Base-by-base conservation (phyloP, 2,113 vertebrate genomes). In the Charadrius vociferus region DNA sequence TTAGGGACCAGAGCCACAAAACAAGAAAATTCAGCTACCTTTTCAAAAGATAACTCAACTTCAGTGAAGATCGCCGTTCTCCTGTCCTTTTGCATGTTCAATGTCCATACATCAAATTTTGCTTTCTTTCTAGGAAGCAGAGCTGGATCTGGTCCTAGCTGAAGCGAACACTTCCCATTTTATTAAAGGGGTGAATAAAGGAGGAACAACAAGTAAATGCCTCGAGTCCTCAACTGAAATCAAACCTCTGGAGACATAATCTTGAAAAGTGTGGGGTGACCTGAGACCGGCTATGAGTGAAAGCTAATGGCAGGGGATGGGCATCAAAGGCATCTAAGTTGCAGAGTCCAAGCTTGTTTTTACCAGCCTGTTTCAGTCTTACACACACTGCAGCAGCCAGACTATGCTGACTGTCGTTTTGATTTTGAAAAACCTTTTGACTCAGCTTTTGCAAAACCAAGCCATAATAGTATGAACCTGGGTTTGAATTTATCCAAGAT, bases 391-490 rank as follows among this genome's bases (percentile, higher is more conserved):
- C 45, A 78, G 50, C 80, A 78, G 50, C 17, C 67, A 67, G 37
- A 24, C 16, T 72, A 41, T 12, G 12, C 11, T 58, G 70, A 26
- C 26, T 29, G 18, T 5, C 49, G 14, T 66, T 85, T 65, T 36
- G 18, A 7, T 87, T 93, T 93, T 71, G 47, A 17, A 78, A 81
- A 91, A 32, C 29, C 8, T 91, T 87, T 72, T 66, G 45, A 73
- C 3, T 1, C 22, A 70, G 13, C 19, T 91, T 93, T 89, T 80
- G 30, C 15, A 68, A 86, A 65, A 32, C 3, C 22, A 58, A 79
- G 14, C 21, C 34, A 81, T 24, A 90, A 24, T 6, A 34, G 3
- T 24, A 22, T 22, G 30, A 77, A 66, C 27, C 9, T 41, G 27
- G 14, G 1, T 86, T 85, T 73, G n/a, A 9, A 10, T 61, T 68